These are phyloP conservation scores for Pardalotus punctatus DNA, from an alignment of 2,113 vertebrate genomes.

Conservation along the genomic window DNA sequence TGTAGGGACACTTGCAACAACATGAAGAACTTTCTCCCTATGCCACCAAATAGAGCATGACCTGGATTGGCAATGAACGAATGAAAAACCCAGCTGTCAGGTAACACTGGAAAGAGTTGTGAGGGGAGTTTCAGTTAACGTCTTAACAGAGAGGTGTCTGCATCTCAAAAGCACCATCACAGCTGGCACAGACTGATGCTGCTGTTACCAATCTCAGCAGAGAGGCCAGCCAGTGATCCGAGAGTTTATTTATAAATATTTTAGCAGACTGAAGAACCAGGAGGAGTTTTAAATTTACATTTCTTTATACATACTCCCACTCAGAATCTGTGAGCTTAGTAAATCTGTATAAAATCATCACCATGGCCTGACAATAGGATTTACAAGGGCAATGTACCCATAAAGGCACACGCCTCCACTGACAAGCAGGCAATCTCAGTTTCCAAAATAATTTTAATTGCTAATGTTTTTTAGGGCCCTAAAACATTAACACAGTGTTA, in stretches of 20 bases:
- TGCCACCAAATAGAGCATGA: background rate
- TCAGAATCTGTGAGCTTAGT: constrained; percentile 60
- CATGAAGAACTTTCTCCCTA: background rate
- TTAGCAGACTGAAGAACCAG: constrained; percentile 63
- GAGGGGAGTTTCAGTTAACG: background rate
- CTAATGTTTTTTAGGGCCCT: background rate
- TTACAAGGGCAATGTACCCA: constrained; percentile 44
- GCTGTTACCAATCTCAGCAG: background rate
- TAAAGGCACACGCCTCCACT: constrained; percentile 22
- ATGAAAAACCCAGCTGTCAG: background rate
- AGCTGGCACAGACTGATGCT: constrained; percentile 9
- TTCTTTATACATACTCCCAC: constrained; percentile 62
- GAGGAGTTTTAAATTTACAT: constrained; percentile 66
- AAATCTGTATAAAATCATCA: constrained; percentile 55
- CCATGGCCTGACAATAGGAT: constrained; percentile 44
- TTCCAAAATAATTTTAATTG: constrained; percentile 31
- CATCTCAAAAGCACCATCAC: background rate
- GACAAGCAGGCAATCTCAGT: constrained; percentile 16
- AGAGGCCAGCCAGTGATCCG: constrained; percentile 30
- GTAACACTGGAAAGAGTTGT: background rate
- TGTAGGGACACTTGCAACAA: background rate
- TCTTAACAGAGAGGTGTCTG: background rate
- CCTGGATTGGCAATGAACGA: background rate
- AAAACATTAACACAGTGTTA: background rate
- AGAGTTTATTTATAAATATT: constrained; percentile 69